A percentile compares a stretch with the other conserved stretches of the same genome.
phyloP scores from a whole-genome alignment of 2,113 vertebrate species.

The Microcebus lehilahytsara region DNA sequence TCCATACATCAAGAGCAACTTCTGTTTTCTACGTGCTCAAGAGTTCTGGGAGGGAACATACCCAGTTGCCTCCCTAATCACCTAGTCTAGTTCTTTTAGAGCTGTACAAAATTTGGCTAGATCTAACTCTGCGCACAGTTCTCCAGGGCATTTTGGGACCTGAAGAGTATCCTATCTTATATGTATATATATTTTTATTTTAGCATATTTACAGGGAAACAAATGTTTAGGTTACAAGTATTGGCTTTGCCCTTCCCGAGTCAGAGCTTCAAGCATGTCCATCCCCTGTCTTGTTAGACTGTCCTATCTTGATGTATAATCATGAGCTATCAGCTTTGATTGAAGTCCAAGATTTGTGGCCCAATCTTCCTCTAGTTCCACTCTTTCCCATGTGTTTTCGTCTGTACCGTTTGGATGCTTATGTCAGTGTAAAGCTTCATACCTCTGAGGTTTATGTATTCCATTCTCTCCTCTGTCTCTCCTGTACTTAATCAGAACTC shows the following conservation, averaged over 20 bases:
- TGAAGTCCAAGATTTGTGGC: not conserved
- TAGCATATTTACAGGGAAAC: no score
- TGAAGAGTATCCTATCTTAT: not conserved
- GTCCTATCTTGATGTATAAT: no score
- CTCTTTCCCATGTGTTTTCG: not conserved
- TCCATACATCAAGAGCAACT: not conserved
- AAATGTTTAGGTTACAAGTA: no score
- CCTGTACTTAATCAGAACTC: not conserved
- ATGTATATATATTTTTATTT: no score
- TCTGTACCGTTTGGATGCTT: not conserved
- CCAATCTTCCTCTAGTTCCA: not conserved
- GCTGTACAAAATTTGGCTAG: not conserved
- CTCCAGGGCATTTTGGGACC: not conserved
- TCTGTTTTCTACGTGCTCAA: not conserved
- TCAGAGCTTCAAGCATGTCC: no score
- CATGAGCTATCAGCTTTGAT: not conserved
- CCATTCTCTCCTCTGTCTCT: not conserved
- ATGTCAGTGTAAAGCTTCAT: fast-evolving
- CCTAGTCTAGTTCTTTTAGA: not conserved
- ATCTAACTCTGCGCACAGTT: not conserved
- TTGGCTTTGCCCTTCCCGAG: no score
- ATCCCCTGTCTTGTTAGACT: not conserved
- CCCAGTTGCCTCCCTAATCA: not conserved
- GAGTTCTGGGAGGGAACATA: not conserved
- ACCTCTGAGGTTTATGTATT: not conserved